A percentile compares a stretch with the other conserved stretches of the same genome.
phyloP scores from a whole-genome alignment of 2,888 invertebrate species.

The Tenthredo amoena region DNA sequence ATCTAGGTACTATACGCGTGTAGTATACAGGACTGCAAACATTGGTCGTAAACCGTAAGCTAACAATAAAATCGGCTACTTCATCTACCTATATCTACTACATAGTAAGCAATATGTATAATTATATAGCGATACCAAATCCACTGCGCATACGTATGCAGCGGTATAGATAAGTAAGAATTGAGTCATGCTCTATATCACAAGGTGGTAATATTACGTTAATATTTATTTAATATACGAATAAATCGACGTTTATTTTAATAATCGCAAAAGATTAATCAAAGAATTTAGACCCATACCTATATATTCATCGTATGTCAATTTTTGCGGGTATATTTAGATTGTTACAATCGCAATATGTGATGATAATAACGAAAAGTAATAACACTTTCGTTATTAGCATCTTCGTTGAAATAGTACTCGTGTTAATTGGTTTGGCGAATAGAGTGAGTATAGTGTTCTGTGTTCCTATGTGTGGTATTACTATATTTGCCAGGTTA shows the following conservation, averaged over 20 bases:
- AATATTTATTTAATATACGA: background rate
- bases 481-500: background rate
- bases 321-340: too few relatives aligned
- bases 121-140: background rate
- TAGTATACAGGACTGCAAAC: background rate
- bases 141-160: background rate
- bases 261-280: background rate
- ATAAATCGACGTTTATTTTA: background rate
- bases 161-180: background rate
- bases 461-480: too few relatives aligned
- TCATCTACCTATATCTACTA: background rate
- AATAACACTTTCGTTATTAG: conserved; percentile 11
- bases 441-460: background rate
- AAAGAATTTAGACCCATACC: background rate
- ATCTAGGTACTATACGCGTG: background rate
- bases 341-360: background rate
- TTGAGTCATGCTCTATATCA: conserved; percentile 16
- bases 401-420: background rate
- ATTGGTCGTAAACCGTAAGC: background rate
- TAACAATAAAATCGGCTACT: background rate
- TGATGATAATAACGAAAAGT: background rate
- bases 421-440: background rate
- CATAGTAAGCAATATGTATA: background rate
- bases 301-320: too few relatives aligned
- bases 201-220: background rate